Conservation (phyloP, 2,113 vertebrate species). For the Ardeotis arabs region DNA sequence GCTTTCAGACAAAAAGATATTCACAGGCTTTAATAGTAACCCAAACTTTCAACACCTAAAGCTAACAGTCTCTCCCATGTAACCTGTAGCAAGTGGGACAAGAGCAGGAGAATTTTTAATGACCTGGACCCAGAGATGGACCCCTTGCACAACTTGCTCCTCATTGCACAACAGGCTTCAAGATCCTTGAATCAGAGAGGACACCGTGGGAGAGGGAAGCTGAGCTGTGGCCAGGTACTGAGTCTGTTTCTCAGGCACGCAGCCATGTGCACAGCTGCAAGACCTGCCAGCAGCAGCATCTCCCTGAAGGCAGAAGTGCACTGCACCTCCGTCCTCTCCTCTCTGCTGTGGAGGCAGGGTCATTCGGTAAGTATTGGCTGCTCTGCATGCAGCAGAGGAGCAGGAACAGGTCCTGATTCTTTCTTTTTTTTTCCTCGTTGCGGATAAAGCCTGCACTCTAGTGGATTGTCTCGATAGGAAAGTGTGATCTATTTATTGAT, state of each 20-base stretch:
- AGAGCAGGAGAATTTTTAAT: not conserved
- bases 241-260: not conserved
- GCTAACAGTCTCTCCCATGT: not conserved
- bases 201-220: not conserved
- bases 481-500: not conserved
- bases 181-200: not conserved
- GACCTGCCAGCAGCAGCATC: not conserved
- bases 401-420: not conserved
- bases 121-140: not conserved
- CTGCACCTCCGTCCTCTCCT: not conserved
- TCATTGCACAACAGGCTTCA: not conserved
- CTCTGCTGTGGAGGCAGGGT: not conserved
- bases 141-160: not conserved
- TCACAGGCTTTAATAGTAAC: not conserved
- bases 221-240: not conserved
- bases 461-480: constrained; percentile 37
- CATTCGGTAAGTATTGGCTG: not conserved
- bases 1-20: not conserved
- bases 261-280: accelerated
- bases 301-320: accelerated
- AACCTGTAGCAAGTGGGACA: not conserved
- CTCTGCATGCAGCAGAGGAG: not conserved
- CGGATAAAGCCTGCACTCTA: constrained; percentile 52
- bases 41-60: not conserved
- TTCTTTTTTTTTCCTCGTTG: not conserved